phyloP scores from a whole-genome alignment of 2,797 vertebrate species.

The Propithecus deckenii region DNA sequence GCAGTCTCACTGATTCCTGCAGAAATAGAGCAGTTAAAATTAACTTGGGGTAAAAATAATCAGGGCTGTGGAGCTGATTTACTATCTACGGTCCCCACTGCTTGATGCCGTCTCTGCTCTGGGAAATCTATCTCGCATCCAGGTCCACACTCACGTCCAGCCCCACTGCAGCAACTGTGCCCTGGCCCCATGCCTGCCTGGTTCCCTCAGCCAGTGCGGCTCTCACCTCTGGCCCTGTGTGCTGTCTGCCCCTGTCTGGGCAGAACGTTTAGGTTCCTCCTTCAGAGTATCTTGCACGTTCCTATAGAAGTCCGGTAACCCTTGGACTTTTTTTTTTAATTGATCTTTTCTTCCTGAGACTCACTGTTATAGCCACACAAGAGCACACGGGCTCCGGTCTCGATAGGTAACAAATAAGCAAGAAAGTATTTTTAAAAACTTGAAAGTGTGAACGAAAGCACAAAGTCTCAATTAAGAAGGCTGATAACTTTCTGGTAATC shows the following conservation, averaged over 20 bases:
- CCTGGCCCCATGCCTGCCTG: background rate
- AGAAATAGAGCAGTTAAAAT: constrained; percentile 73
- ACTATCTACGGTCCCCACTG: background rate
- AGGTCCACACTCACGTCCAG: background rate
- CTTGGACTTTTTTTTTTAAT: background rate
- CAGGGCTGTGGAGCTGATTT: constrained; percentile 41
- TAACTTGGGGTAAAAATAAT: constrained; percentile 70
- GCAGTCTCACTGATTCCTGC: constrained; percentile 42
- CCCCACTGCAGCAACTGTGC: background rate
- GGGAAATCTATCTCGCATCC: background rate
- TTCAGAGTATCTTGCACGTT: background rate
- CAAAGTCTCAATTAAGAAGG: background rate
- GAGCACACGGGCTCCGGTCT: background rate
- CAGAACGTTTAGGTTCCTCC: background rate
- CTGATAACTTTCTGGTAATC: background rate
- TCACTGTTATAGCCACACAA: background rate
- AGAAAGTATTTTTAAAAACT: background rate
- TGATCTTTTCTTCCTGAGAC: background rate
- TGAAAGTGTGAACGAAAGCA: background rate
- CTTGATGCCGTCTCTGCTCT: constrained; percentile 57
- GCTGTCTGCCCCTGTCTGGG: background rate
- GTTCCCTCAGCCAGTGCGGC: background rate
- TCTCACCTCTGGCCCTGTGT: background rate
- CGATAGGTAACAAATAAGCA: background rate
- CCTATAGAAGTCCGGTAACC: background rate